Conservation (phyloP, 2,797 vertebrate genomes). For the Microctenopoma lineatum region DNA sequence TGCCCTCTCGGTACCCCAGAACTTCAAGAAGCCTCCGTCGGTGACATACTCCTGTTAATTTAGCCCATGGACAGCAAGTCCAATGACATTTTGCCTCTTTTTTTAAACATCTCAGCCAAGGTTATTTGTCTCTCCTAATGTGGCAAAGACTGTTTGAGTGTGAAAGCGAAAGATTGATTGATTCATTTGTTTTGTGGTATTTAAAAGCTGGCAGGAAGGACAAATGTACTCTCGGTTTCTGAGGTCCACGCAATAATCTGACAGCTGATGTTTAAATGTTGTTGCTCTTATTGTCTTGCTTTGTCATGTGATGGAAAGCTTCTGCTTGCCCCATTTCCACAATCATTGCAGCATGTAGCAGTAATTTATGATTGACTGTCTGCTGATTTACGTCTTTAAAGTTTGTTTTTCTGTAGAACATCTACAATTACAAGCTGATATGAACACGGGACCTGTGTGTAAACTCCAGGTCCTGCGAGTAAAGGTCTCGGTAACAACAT, state of each 20-base stretch:
- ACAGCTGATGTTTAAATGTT: conserved; percentile 58
- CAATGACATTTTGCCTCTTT: conserved; percentile 4
- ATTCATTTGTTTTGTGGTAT: conserved; percentile 63
- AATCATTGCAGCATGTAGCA: conserved; percentile 18
- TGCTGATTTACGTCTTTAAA: conserved; percentile 30
- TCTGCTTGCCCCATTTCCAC: conserved; percentile 47
- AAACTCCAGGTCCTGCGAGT: conserved; percentile 23
- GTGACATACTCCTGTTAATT: conserved; percentile 23
- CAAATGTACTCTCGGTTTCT: conserved; percentile 37
- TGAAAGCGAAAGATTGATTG: conserved; percentile 59
- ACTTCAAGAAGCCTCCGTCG: conserved; percentile 27
- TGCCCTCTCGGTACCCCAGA: conserved; percentile 19
- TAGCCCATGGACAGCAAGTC: conserved; percentile 4
- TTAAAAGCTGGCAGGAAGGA: conserved; percentile 57
- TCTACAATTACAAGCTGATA: conserved; percentile 35
- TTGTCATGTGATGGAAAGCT: conserved; percentile 47
- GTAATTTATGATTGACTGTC: conserved; percentile 28
- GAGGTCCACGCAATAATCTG: conserved; percentile 61
- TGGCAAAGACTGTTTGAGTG: conserved; percentile 45
- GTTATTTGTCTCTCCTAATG: conserved; percentile 60
- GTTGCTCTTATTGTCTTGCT: conserved; percentile 32
- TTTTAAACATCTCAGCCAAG: conserved; percentile 18
- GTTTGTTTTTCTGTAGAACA: conserved; percentile 36
- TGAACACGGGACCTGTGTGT: conserved; percentile 33
- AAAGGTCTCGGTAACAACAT: conserved; percentile 38